Evolutionary conservation across 2,888 invertebrate genomes (phyloP).

Genomic region (Helobdella robusta): DNA sequence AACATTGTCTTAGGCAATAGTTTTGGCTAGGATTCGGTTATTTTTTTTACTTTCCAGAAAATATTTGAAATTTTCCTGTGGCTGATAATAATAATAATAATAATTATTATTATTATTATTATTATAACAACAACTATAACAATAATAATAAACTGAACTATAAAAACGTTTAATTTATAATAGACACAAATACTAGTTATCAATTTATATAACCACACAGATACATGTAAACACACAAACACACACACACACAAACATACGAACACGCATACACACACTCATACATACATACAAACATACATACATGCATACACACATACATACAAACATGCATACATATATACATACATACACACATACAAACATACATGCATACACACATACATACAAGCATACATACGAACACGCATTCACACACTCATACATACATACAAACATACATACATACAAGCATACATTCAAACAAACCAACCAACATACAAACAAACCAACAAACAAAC

Average conservation of each 20-base stretch:
- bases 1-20: too few relatives aligned
- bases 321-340: background rate
- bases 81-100: too few relatives aligned
- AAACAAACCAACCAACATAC: background rate
- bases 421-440: slow-evolving; percentile 1
- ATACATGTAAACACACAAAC: background rate
- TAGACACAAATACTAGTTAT: too few relatives aligned
- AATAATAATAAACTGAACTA: too few relatives aligned
- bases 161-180: too few relatives aligned
- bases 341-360: slow-evolving; percentile 2
- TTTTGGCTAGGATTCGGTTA: too few relatives aligned
- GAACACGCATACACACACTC: background rate
- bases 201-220: too few relatives aligned
- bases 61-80: too few relatives aligned
- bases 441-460: background rate
- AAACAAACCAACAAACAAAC: background rate
- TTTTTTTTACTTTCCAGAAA: too few relatives aligned
- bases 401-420: background rate
- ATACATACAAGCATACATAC: slow-evolving; percentile 1
- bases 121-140: too few relatives aligned
- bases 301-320: slow-evolving; percentile 3
- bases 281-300: slow-evolving; percentile 1
- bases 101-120: too few relatives aligned
- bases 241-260: background rate
- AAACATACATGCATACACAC: background rate